phyloP scores from a whole-genome alignment of 2,797 vertebrate genomes.

The Centropyge bicolor region DNA sequence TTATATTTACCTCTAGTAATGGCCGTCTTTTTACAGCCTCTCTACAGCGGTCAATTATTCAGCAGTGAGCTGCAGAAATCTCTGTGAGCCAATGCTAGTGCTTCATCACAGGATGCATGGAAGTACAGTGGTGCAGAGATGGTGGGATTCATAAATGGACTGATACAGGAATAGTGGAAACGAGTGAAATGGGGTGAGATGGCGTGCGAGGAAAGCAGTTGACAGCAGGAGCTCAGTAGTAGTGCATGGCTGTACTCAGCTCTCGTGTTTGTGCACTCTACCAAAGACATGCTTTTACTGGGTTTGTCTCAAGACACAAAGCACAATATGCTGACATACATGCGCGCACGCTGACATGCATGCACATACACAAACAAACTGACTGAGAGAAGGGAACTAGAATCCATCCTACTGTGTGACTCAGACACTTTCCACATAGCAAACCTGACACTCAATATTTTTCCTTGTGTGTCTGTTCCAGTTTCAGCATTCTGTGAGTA shows the following conservation, averaged over 20 bases:
- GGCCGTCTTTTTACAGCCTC: conserved; percentile 76
- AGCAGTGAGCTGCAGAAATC: conserved; percentile 71
- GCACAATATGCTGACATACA: conserved; percentile 26
- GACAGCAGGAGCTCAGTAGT: conserved; percentile 55
- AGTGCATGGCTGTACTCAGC: conserved; percentile 46
- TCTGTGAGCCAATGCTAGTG: conserved; percentile 44
- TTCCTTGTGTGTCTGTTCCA: conserved; percentile 56
- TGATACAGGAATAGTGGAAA: conserved; percentile 58
- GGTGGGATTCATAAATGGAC: conserved; percentile 74
- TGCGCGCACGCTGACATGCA: conserved; percentile 12
- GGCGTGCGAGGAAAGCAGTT: conserved; percentile 49
- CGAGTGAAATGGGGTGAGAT: conserved; percentile 37
- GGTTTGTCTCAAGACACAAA: conserved; percentile 48
- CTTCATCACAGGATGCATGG: conserved; percentile 59
- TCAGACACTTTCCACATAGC: conserved; percentile 49
- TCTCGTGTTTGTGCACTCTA: conserved; percentile 55
- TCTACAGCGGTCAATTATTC: conserved; percentile 84
- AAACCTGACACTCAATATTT: conserved; percentile 60
- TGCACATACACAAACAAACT: conserved; percentile 33
- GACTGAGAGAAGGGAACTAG: conserved; percentile 19
- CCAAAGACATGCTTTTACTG: conserved; percentile 53
- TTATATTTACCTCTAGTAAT: conserved; percentile 88
- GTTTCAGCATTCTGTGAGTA: conserved; percentile 58
- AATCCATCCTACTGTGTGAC: conserved; percentile 46
- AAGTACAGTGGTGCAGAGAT: conserved; percentile 63